Evolutionary conservation across 2,113 vertebrate genomes (phyloP).

Genomic region (Odobenus rosmarus): DNA sequence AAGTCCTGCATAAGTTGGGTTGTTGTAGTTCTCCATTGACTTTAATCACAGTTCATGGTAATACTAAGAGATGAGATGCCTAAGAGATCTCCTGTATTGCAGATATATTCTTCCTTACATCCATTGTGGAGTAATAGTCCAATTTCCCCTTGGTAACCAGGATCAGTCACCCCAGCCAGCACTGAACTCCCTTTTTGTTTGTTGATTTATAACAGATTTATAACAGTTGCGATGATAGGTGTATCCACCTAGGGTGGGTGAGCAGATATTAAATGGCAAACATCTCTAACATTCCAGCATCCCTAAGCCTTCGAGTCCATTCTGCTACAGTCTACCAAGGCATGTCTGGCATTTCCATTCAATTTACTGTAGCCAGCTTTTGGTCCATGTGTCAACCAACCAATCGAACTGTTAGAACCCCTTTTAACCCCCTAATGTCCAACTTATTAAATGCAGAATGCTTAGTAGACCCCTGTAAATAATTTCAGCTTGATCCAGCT

Average conservation of each 20-base stretch:
- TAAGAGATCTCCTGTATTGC: not conserved
- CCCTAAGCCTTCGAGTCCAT: not conserved
- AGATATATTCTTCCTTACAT: not conserved
- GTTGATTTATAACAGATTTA: not conserved
- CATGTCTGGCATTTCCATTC: not conserved
- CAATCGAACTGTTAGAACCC: not conserved
- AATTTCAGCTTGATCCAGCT: not conserved
- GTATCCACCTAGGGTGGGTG: not conserved
- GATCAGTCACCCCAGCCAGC: not conserved
- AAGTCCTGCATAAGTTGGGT: not conserved
- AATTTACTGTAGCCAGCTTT: not conserved
- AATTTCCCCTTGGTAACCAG: not conserved
- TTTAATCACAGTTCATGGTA: not conserved
- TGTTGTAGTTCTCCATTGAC: not conserved
- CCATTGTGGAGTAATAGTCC: not conserved
- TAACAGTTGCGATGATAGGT: not conserved
- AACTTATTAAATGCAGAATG: not conserved
- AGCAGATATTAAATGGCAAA: not conserved
- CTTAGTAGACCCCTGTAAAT: not conserved
- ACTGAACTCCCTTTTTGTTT: not conserved
- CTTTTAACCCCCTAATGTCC: no score
- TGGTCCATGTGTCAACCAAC: not conserved
- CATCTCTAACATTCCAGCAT: not conserved
- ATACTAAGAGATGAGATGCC: not conserved
- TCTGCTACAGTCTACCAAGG: not conserved